Evolutionary conservation across 2,797 vertebrate species (phyloP).

Genomic region (Mormyrus hasselquistii): DNA sequence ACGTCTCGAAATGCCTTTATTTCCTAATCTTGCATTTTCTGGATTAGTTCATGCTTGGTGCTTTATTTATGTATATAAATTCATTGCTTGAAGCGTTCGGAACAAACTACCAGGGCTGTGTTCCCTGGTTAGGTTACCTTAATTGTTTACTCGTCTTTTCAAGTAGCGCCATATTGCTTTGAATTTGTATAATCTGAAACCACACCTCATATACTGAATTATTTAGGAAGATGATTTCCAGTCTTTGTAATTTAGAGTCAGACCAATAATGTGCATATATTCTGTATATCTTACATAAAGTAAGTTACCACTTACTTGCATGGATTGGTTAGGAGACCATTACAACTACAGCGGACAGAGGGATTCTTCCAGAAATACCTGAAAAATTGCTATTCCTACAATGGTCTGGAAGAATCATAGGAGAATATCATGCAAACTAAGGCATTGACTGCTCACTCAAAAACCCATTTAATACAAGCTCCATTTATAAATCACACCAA

Average conservation of each 20-base stretch:
- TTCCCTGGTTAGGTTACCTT: conserved; percentile 37
- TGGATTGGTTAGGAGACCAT: conserved; percentile 30
- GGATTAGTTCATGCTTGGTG: conserved; percentile 50
- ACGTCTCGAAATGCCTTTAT: conserved; percentile 47
- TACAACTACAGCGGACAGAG: not conserved
- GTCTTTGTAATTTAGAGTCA: not conserved
- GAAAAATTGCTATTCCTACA: not conserved
- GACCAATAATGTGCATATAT: conserved; percentile 13
- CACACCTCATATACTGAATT: conserved; percentile 31
- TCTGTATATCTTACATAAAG: conserved; percentile 41
- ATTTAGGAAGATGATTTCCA: not conserved
- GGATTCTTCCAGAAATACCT: not conserved
- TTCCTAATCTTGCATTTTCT: conserved; percentile 51
- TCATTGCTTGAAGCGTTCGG: conserved; percentile 48
- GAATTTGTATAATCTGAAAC: conserved; percentile 45
- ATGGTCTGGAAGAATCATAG: not conserved
- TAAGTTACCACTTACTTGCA: conserved; percentile 34
- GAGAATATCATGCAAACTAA: not conserved
- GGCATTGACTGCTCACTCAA: not conserved
- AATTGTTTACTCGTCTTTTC: conserved; percentile 27
- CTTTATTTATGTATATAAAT: conserved; percentile 64
- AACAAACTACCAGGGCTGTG: conserved; percentile 53
- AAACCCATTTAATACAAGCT: conserved; percentile 20
- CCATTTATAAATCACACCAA: conserved; percentile 32
- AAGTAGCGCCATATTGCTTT: conserved; percentile 49